A percentile compares a stretch with the other conserved stretches of the same genome.
Conservation (phyloP, 30 jellyfish, hydroid and myxozoan species). For the Phacellophora camtschatica region DNA sequence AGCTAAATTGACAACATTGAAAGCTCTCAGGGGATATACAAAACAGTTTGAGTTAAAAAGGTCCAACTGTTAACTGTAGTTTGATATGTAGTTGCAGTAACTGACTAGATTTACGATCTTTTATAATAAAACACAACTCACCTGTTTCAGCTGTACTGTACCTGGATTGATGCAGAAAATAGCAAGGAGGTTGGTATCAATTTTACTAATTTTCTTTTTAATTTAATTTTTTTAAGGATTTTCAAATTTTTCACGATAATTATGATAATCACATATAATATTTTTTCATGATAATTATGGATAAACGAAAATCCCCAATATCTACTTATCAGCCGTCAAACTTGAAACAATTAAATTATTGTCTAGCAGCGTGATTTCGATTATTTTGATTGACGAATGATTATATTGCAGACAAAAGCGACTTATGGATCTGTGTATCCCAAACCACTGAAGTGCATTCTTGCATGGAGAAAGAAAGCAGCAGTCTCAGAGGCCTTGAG, state of each 20-base stretch:
- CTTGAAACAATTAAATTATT: not conserved
- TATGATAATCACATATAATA: too few relatives aligned
- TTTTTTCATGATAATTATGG: too few relatives aligned
- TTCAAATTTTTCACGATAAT: too few relatives aligned
- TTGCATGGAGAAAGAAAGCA: conserved; percentile 40
- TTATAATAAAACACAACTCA: not conserved
- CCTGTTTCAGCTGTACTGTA: conserved; percentile 32
- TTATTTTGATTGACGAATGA: not conserved
- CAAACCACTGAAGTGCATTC: conserved; percentile 36
- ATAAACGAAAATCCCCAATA: too few relatives aligned
- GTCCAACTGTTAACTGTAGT: too few relatives aligned
- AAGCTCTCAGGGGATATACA: too few relatives aligned
- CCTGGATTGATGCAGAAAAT: conserved; percentile 59
- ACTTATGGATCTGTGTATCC: conserved; percentile 51
- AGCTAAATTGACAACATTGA: too few relatives aligned
- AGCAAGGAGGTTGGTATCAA: conserved; percentile 57
- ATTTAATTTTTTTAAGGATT: too few relatives aligned
- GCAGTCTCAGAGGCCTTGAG: conserved; percentile 8
- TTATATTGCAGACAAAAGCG: not conserved
- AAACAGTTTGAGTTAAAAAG: too few relatives aligned
- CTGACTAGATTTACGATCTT: not conserved
- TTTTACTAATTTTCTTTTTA: too few relatives aligned
- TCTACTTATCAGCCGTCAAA: too few relatives aligned
- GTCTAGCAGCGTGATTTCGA: not conserved
- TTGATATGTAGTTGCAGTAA: too few relatives aligned